Conservation (phyloP, 2,113 vertebrate genomes). For the Amblyopsis rosae region DNA sequence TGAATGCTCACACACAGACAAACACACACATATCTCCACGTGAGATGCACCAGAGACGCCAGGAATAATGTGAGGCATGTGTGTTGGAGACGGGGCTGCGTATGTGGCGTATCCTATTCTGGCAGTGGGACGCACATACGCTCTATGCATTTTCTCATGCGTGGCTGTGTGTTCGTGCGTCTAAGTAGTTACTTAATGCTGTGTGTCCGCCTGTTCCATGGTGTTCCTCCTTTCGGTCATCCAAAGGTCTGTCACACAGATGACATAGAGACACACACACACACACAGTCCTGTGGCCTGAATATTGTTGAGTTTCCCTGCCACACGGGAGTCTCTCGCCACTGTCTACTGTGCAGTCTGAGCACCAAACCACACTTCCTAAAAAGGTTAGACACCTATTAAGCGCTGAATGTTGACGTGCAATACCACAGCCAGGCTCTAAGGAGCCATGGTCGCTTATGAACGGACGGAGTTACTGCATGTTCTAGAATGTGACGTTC, state of each 20-base stretch:
- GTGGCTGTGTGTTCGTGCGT: conserved; percentile 10
- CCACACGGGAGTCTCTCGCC: conserved; percentile 51
- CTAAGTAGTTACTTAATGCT: not conserved
- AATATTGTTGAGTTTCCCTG: conserved; percentile 43
- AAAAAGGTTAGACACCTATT: conserved; percentile 24
- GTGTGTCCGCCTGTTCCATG: not conserved
- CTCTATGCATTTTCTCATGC: conserved; percentile 13
- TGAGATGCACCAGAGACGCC: conserved; percentile 36
- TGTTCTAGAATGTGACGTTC: not conserved
- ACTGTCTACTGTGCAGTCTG: conserved; percentile 58
- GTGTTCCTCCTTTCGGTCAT: conserved; percentile 34
- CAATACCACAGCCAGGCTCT: conserved; percentile 17
- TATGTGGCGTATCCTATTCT: conserved; percentile 32
- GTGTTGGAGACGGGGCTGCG: conserved; percentile 45
- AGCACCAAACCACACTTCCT: conserved; percentile 45
- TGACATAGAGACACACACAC: conserved; percentile 22
- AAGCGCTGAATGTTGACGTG: not conserved
- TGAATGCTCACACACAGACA: conserved; percentile 2
- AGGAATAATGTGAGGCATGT: conserved; percentile 62
- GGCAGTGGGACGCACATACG: conserved; percentile 22
- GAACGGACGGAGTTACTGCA: too few relatives aligned
- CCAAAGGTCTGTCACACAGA: conserved; percentile 39
- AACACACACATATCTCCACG: not conserved
- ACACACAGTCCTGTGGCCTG: conserved; percentile 34
- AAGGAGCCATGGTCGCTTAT: not conserved